Base-by-base conservation (phyloP, 2,888 invertebrate genomes). In the Hemistola chrysoprasaria region DNA sequence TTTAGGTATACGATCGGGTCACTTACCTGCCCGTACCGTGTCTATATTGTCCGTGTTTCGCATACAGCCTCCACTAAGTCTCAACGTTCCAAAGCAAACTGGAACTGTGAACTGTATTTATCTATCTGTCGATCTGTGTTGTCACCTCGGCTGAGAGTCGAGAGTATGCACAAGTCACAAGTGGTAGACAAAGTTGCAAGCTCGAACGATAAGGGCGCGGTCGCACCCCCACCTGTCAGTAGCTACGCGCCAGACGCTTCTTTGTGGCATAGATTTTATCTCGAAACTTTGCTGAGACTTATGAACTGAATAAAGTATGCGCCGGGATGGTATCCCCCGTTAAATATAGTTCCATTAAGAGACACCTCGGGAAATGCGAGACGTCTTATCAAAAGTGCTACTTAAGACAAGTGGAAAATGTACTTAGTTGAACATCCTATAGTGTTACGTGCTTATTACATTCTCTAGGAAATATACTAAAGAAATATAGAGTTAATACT, bases 251-350 rank as follows among this genome's bases (percentile, higher is more conserved):
- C 57, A 43, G 61, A 62, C 56, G 55, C 62, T 64, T 65, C 71
- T 69, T 71, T 72, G 71, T 71, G 57, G 53, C 59, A 41, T 37
- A 62, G 77, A 78, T 80, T 64, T 65, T 76, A 80, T 81, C 77
- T 66, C 35, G 47, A 58, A 77, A 76, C 71, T 79, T 78, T 55
- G 50, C 47, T 29, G 51, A 59, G 69, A 68, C 68, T 73, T 69
- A 66, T 65, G 65, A 70, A 71, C 69, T 65, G 62, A 67, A 65
- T 65, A 68, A 65, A 66, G 61, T 63, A 65, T 62, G 57, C 53
- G 55, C 38, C 29, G 43, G 56, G 58, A 56, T 58, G 62, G 59
- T 63, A 57, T 53, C 58, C 54, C 51, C 48, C 53, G 53, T 64
- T 54, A 61, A 57, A 61, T 61, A 59, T 59, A 57, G 54, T 62